Evolutionary conservation across 2,113 vertebrate species (phyloP).

Genomic region (Serilophus lunatus): DNA sequence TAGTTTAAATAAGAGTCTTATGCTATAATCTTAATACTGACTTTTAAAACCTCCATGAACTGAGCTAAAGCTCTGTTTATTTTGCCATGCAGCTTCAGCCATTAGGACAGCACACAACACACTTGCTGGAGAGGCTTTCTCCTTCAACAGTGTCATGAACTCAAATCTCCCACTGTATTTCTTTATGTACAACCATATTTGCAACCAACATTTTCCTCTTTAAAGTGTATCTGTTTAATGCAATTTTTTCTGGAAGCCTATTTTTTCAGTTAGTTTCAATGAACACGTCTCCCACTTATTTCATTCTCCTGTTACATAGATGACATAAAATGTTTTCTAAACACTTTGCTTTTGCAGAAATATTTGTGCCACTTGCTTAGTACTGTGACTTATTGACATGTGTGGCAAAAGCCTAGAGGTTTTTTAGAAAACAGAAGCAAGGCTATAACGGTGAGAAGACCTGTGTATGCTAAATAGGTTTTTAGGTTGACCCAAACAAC

Average conservation of each 20-base stretch:
- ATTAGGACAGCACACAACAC: not conserved
- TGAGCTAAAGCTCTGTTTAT: not conserved
- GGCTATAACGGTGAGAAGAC: not conserved
- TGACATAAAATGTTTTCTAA: not conserved
- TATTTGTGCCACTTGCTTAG: not conserved
- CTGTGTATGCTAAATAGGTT: not conserved
- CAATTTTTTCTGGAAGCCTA: not conserved
- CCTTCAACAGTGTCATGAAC: not conserved
- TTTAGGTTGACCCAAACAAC: not conserved
- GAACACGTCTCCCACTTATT: not conserved
- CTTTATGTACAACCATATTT: fast-evolving
- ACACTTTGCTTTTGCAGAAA: not conserved
- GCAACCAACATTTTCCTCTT: not conserved
- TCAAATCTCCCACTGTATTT: not conserved
- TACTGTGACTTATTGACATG: fast-evolving
- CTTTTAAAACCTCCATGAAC: not conserved
- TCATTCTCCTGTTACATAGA: not conserved
- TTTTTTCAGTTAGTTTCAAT: not conserved
- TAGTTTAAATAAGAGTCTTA: not conserved
- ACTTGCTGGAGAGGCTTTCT: not conserved
- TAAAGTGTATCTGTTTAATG: not conserved
- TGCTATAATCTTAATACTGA: not conserved
- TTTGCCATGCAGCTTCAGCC: not conserved
- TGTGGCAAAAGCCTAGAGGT: fast-evolving
- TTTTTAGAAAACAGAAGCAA: not conserved